Conservation (phyloP, 2,797 vertebrate genomes). For the Melanotaenia boesemani region DNA sequence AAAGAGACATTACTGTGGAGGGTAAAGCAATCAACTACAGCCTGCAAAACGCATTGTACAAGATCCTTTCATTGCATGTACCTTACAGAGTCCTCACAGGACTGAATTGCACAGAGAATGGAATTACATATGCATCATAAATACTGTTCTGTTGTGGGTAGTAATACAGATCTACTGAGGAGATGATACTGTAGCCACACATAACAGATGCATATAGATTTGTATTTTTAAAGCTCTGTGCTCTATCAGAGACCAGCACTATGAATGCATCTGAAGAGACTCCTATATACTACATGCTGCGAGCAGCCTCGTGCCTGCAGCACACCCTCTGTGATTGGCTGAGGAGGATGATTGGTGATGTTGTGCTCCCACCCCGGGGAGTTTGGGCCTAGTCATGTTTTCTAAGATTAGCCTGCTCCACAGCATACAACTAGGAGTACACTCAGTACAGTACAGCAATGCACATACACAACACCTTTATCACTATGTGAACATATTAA, state of each 20-base stretch:
- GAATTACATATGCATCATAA: slow-evolving; percentile 49
- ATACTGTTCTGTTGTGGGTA: slow-evolving; percentile 30
- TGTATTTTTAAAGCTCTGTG: slow-evolving; percentile 52
- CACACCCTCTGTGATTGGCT: slow-evolving; percentile 44
- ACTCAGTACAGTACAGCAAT: slow-evolving; percentile 33
- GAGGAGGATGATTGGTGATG: slow-evolving; percentile 69
- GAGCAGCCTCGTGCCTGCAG: slow-evolving; percentile 46
- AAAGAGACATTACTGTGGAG: slow-evolving; percentile 57
- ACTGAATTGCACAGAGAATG: slow-evolving; percentile 20
- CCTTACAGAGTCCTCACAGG: slow-evolving; percentile 29
- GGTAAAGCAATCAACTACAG: slow-evolving; percentile 54
- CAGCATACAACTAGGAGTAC: slow-evolving; percentile 52
- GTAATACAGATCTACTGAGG: slow-evolving; percentile 31
- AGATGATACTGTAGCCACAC: slow-evolving; percentile 33
- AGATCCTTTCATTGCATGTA: slow-evolving; percentile 20
- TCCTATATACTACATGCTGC: slow-evolving; percentile 22
- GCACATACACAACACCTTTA: slow-evolving; percentile 21
- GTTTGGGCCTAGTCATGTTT: slow-evolving; percentile 59
- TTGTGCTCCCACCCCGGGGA: slow-evolving; percentile 60
- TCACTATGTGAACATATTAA: slow-evolving; percentile 17
- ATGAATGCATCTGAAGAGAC: slow-evolving; percentile 28
- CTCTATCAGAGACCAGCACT: slow-evolving; percentile 48
- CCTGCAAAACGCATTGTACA: slow-evolving; percentile 70
- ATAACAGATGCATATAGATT: slow-evolving; percentile 35
- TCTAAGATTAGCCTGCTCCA: slow-evolving; percentile 75